Evolutionary conservation across 1,140 invertebrate genomes (phyloP), one percentile per base, ranked within the genome.

Genomic region (Meteorus sp.): DNA sequence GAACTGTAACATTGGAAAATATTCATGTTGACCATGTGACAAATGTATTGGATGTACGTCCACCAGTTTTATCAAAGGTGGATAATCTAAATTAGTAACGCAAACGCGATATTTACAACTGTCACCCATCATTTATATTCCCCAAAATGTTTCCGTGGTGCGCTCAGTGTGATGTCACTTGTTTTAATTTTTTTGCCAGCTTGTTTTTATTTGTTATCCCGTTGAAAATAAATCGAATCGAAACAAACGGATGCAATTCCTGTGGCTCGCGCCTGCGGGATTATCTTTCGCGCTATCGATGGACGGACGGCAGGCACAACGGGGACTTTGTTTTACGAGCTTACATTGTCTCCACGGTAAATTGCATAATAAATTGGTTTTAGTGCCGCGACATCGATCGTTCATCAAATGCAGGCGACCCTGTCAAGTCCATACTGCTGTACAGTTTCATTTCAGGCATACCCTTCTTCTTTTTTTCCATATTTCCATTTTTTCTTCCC

Each of bases 41-140:
- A 54, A 35, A 60, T 58, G 56, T 55, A 35, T 54, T 37, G 35
- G 33, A 55, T 54, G 48, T 48, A n/a, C n/a, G 39, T 29, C 6
- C 3, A 44, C 27, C 6, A 19, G 20, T 56, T 25, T 64, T 53
- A 66, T 64, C 63, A 64, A 57, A 29, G 45, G 56, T 29, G 50
- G 35, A 56, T 52, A 22, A 68, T 68, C 66, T 66, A 69, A 69
- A 68, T 69, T 69, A 66, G 60, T 50, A 62, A 45, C 35, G 45
- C 6, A 39, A n/a, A 37, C 17, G 43, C 37, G 52, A 66, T 68
- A 64, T 64, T 68, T 64, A 68, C 59, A 63, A 61, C 61, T 19
- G 33, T 37, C 50, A 25, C 25, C 31, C n/a, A 52, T 65, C 55
- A 65, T 56, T 56, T 58, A 56, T 53, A 56, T 60, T 25, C 44